Evolutionary conservation across 2,113 vertebrate genomes (phyloP).

Genomic region (Mandrillus leucophaeus): DNA sequence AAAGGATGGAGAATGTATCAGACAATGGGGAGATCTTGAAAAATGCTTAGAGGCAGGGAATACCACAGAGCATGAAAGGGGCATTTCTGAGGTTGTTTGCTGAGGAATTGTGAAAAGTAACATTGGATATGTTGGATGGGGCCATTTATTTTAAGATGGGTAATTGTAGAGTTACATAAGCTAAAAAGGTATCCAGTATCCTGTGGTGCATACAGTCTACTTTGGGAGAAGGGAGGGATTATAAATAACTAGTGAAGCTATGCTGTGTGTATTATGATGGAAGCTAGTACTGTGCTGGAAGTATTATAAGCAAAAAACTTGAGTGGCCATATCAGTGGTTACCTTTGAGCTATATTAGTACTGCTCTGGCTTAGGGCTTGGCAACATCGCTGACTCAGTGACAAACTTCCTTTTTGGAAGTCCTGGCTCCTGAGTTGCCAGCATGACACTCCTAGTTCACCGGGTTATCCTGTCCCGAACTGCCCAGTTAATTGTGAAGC

Average conservation of each 20-base stretch:
- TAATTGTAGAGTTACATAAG: constrained; percentile 21
- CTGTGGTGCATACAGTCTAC: not conserved
- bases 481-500: constrained; percentile 2
- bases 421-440: constrained; percentile 26
- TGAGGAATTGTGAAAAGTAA: not conserved
- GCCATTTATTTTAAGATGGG: constrained; percentile 24
- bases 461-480: constrained; percentile 38
- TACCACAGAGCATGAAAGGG: not conserved
- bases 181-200: not conserved
- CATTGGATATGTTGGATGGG: not conserved
- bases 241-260: not conserved
- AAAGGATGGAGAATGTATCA: not conserved
- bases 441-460: constrained; percentile 52
- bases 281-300: not conserved
- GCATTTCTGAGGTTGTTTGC: not conserved
- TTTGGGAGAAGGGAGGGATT: not conserved
- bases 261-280: too few relatives aligned
- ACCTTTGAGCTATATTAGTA: not conserved
- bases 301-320: not conserved
- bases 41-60: not conserved
- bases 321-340: not conserved
- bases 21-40: not conserved
- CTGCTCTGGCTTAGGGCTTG: not conserved
- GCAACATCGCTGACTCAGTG: constrained; percentile 17
- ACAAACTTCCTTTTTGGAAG: constrained; percentile 61